Percentiles rank a stretch among this genome's conserved stretches.
Conservation (phyloP, 2,888 invertebrate genomes). For the Cheilosia urbana region DNA sequence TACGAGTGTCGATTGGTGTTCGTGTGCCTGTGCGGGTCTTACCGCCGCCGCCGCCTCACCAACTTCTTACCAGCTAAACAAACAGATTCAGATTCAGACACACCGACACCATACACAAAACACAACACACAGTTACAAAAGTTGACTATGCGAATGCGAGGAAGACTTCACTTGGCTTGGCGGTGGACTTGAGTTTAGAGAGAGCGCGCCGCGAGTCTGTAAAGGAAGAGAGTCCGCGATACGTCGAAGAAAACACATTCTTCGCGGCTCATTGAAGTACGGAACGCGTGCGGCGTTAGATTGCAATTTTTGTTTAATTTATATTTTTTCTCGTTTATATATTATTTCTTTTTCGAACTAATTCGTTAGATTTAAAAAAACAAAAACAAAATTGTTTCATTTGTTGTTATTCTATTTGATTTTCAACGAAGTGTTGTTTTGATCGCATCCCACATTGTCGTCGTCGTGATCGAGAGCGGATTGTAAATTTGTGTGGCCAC, state of each 20-base stretch:
- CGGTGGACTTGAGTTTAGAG: slow-evolving; percentile 10
- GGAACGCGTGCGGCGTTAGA: slow-evolving; percentile 77
- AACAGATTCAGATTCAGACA: slow-evolving; percentile 47
- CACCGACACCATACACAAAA: no score
- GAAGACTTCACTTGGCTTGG: slow-evolving; percentile 8
- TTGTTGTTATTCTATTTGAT: slow-evolving; percentile 8
- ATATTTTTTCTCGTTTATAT: slow-evolving; percentile 27
- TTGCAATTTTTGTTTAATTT: slow-evolving; percentile 62
- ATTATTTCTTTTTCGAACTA: slow-evolving; percentile 20
- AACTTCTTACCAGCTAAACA: slow-evolving; percentile 38
- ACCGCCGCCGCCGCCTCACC: slow-evolving; percentile 50
- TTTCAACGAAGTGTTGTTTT: slow-evolving; percentile 40
- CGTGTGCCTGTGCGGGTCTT: background rate
- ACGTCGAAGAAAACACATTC: slow-evolving; percentile 69
- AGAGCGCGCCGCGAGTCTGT: slow-evolving; percentile 34
- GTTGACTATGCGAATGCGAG: slow-evolving; percentile 9
- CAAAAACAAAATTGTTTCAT: no score
- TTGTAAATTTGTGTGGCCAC: slow-evolving; percentile 18
- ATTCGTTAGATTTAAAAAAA: slow-evolving; percentile 28
- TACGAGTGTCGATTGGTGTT: no score
- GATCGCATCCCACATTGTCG: slow-evolving; percentile 39
- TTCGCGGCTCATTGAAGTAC: slow-evolving; percentile 77
- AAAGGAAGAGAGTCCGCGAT: slow-evolving; percentile 62
- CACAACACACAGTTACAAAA: background rate
- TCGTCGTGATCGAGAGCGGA: slow-evolving; percentile 56